phyloP scores from a whole-genome alignment of 2,113 vertebrate species.

The Crocuta crocuta region DNA sequence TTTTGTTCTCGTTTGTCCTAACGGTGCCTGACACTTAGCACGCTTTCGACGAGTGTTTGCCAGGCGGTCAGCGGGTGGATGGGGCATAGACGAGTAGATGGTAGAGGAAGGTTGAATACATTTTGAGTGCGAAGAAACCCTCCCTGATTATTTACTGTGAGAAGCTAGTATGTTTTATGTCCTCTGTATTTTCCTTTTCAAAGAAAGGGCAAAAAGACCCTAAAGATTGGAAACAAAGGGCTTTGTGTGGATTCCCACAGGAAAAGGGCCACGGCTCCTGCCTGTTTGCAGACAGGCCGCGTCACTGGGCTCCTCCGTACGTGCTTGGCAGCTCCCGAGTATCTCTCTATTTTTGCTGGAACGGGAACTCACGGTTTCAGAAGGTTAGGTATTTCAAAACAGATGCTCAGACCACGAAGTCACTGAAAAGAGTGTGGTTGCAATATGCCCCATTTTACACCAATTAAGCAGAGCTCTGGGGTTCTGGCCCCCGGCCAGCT shows the following conservation, averaged over 20 bases:
- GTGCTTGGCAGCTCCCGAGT: neutral
- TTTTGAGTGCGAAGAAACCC: neutral
- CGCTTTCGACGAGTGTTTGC: neutral
- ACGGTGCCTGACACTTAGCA: neutral
- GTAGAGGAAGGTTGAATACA: neutral
- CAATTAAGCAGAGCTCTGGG: neutral
- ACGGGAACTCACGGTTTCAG: slow-evolving; percentile 31
- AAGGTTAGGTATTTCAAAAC: slow-evolving; percentile 51
- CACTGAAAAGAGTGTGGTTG: neutral
- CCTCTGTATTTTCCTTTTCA: neutral
- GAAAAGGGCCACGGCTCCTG: neutral
- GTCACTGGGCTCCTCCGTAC: neutral
- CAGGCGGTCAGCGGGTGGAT: neutral
- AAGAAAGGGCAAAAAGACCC: neutral
- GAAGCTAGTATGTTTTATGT: neutral
- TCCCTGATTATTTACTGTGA: neutral
- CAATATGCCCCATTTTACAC: neutral
- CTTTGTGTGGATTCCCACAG: neutral
- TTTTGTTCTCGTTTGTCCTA: neutral
- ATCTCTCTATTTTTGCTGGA: neutral
- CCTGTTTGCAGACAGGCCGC: neutral
- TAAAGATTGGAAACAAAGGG: neutral
- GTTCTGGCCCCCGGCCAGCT: neutral
- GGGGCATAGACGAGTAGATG: neutral
- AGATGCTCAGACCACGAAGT: slow-evolving; percentile 4